These are phyloP conservation scores for Gandaritis pyraliata DNA, from an alignment of 2,888 invertebrate species.

Conservation along the genomic window DNA sequence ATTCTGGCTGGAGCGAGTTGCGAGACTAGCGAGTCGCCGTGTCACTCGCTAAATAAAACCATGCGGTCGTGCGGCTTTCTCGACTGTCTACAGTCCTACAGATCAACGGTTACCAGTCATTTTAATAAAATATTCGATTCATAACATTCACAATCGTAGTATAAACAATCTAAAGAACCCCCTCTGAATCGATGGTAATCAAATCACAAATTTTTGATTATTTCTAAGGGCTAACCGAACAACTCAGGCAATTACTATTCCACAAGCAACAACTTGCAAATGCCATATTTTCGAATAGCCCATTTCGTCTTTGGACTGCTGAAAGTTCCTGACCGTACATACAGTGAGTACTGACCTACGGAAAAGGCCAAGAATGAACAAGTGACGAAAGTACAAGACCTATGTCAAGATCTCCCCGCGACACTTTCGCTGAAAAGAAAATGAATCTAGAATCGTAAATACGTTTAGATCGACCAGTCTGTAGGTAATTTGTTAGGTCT, in stretches of 20 bases:
- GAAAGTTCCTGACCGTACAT: background rate
- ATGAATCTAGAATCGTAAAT: conserved; percentile 2
- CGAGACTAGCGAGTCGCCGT: background rate
- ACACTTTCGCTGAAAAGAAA: conserved; percentile 7
- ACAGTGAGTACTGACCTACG: too few species aligned
- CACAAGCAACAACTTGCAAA: too few species aligned
- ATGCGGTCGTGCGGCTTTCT: background rate
- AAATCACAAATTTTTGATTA: too few species aligned
- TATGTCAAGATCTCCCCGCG: conserved; percentile 2
- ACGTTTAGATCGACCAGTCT: conserved; percentile 8
- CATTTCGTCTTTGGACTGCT: background rate
- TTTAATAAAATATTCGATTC: too few species aligned
- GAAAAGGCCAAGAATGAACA: background rate
- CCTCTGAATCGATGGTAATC: too few species aligned
- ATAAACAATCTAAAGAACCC: too few species aligned
- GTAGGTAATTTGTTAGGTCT: conserved; percentile 6
- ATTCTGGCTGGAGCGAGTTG: conserved; percentile 29
- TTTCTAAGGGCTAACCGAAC: too few species aligned
- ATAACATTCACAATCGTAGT: too few species aligned
- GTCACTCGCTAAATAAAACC: conserved; percentile 12
- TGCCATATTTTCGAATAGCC: too few species aligned
- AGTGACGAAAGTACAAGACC: background rate
- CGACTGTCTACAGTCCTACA: background rate
- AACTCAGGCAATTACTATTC: too few species aligned
- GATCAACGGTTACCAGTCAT: background rate